A percentile compares a stretch with the other conserved stretches of the same genome.
These are phyloP conservation scores for Scarus forsteni DNA, from an alignment of 2,797 vertebrate species.

Conservation along the genomic window DNA sequence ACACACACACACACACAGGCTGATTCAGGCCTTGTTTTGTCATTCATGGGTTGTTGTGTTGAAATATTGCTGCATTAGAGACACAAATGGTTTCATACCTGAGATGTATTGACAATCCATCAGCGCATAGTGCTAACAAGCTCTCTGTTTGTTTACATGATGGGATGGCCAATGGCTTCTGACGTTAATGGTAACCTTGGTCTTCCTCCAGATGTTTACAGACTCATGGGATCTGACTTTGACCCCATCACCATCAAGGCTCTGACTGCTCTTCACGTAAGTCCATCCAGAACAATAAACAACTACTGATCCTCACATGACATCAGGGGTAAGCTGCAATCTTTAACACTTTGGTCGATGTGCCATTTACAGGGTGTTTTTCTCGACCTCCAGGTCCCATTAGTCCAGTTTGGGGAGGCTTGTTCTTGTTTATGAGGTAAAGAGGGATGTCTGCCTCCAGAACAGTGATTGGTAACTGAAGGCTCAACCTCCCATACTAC, in stretches of 20 bases:
- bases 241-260: background rate
- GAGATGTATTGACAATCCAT: constrained; percentile 7
- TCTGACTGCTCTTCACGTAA: background rate
- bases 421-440: no score
- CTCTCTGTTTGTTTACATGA: constrained; percentile 7
- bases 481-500: no score
- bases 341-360: no score
- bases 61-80: constrained; percentile 21
- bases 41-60: constrained; percentile 15
- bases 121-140: constrained; percentile 13
- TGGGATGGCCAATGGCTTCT: accelerated
- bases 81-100: constrained; percentile 2
- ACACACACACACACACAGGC: background rate
- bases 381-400: no score
- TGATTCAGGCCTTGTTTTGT: constrained; percentile 23
- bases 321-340: background rate
- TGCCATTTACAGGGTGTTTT: no score
- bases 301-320: background rate
- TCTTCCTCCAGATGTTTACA: background rate
- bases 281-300: background rate
- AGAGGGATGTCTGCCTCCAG: no score
- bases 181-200: background rate
- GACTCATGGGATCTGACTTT: constrained; percentile 1
- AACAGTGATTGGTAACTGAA: no score
- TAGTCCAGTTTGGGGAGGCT: no score